Percentiles rank a stretch among this genome's conserved stretches.
phyloP scores from a whole-genome alignment of 2,113 vertebrate genomes.

The Oreamnos americanus region DNA sequence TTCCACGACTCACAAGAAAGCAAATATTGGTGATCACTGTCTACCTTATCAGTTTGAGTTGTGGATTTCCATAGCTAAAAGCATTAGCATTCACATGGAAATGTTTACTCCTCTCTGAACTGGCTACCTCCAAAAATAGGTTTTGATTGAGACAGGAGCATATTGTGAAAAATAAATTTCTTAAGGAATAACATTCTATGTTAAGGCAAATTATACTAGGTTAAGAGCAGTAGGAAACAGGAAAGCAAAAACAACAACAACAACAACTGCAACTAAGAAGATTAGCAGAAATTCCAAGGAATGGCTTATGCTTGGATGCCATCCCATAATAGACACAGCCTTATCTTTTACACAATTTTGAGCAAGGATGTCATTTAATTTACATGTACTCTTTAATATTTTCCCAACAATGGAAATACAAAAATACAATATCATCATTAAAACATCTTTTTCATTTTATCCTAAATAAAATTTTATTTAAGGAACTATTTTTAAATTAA shows the following conservation, averaged over 20 bases:
- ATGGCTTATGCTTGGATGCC: neutral
- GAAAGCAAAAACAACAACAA: neutral
- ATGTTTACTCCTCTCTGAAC: neutral
- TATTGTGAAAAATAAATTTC: neutral
- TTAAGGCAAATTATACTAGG: neutral
- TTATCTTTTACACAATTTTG: neutral
- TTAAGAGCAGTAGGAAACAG: neutral
- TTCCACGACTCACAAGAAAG: neutral
- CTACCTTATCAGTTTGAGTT: neutral
- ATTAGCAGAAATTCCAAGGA: neutral
- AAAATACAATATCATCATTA: neutral
- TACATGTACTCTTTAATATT: neutral
- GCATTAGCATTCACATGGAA: neutral
- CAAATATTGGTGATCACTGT: neutral
- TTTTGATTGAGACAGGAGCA: neutral
- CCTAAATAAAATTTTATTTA: neutral
- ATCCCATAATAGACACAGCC: neutral
- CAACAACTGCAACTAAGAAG: neutral
- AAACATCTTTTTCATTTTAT: neutral
- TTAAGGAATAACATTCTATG: neutral
- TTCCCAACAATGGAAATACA: neutral
- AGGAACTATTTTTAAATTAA: neutral
- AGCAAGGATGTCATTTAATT: neutral
- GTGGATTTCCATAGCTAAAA: neutral
- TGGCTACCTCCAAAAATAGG: neutral